phyloP scores from a whole-genome alignment of 2,888 invertebrate species.

The Yponomeuta plumbellus region DNA sequence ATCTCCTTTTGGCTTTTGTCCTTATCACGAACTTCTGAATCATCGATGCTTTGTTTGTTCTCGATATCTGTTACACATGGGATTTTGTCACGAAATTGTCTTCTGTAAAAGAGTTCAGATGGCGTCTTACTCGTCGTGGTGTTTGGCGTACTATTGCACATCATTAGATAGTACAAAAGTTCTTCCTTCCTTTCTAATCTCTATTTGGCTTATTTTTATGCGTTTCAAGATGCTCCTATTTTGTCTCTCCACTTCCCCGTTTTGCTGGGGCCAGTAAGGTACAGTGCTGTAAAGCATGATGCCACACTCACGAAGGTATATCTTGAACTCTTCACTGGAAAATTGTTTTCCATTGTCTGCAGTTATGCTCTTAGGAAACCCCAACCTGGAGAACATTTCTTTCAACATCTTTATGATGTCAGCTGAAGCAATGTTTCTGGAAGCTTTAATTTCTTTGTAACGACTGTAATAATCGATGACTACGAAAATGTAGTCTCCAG shows the following conservation, averaged over 20 bases:
- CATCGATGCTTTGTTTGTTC: conserved; percentile 6
- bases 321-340: conserved; percentile 24
- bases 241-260: conserved; percentile 23
- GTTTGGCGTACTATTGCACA: conserved; percentile 20
- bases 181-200: conserved; percentile 23
- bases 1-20: conserved; percentile 12
- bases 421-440: conserved; percentile 2
- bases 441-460: conserved; percentile 18
- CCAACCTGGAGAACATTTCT: conserved; percentile 23
- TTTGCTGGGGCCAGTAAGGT: conserved; percentile 21
- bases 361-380: conserved; percentile 25
- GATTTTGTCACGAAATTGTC: conserved; percentile 18
- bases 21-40: conserved; percentile 18
- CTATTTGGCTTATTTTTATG: conserved; percentile 24
- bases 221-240: conserved; percentile 21
- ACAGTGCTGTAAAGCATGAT: conserved; percentile 22
- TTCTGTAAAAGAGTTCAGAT: conserved; percentile 16
- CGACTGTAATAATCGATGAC: conserved; percentile 18
- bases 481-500: conserved; percentile 15
- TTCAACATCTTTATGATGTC: conserved; percentile 10
- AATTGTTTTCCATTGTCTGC: conserved; percentile 30
- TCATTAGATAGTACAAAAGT: conserved; percentile 21
- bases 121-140: conserved; percentile 14
- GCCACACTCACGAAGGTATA: conserved; percentile 21
- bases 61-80: conserved; percentile 5